Evolutionary conservation across 2,797 vertebrate genomes (phyloP), one percentile per base, ranked within the genome.

Genomic region (Poeciliopsis turneri): DNA sequence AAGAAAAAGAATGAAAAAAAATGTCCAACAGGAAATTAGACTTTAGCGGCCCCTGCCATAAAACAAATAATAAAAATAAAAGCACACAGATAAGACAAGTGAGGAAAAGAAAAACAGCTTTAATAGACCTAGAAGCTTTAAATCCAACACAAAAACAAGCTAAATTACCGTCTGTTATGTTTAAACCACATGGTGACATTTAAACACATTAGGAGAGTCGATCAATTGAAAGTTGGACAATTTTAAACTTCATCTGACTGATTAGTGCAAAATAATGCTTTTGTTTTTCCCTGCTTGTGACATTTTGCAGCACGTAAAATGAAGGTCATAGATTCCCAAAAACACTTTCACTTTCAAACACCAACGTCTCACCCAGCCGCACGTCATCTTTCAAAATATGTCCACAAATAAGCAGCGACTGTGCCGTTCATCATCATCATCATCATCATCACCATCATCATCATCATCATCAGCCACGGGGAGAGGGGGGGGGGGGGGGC

Each of bases 321-420:
- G 76, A 75, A 88, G 87, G 79, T 87, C 86, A 86, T 68, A 84
- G 87, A 86, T 87, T 84, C 84, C 5, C 30, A 41, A 55, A 51
- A 51, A 8, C 46, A 78, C 79, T 72, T 74, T 78, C 7, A 77
- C 83, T 77, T 68, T 64, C 74, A 71, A n/a, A 75, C 75, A 74
- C 75, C 70, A 64, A 64, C 33, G 15, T 28, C 36, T 13, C 13
- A 72, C 76, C 72, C 2, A 2, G 30, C 78, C n/a, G 69, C 88
- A 85, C 78, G 81, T 81, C 87, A 81, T 81, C 86, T 47, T 30
- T 82, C 41, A n/a, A 47, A 82, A 77, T 78, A 39, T 53, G 59
- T 36, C 59, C 6, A 8, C 57, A 61, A 61, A 16, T 16, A 33
- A 61, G 57, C 28, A 61, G 57, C 2, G 57, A 28, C 18, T 49